phyloP scores from a whole-genome alignment of 1,140 invertebrate genomes.

The Brachionus sp. region DNA sequence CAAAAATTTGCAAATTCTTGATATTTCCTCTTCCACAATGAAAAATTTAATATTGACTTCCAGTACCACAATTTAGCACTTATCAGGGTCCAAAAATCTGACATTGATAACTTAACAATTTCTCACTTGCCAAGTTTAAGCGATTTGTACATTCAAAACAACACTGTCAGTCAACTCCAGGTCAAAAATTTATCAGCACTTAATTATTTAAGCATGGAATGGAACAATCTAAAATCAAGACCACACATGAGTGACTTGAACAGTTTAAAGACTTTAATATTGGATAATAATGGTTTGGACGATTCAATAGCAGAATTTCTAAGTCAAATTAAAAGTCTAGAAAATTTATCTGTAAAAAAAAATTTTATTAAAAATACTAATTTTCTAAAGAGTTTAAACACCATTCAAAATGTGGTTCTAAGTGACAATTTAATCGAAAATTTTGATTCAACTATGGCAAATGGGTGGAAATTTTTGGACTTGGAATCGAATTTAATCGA shows the following conservation, averaged over 20 bases:
- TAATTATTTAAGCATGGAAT: background rate
- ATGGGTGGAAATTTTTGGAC: background rate
- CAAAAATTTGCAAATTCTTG: background rate
- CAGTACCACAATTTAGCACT: background rate
- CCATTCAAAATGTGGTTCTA: background rate
- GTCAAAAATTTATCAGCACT: background rate
- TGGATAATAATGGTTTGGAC: background rate
- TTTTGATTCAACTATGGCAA: background rate
- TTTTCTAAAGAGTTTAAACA: background rate
- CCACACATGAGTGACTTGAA: background rate
- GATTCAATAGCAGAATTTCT: background rate
- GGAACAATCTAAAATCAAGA: background rate
- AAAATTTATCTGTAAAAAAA: background rate
- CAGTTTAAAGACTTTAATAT: background rate
- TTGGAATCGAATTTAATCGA: conserved; percentile 9
- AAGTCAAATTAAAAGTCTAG: background rate
- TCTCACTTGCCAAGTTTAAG: background rate
- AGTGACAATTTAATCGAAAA: background rate
- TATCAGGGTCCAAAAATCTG: background rate
- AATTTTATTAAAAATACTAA: background rate
- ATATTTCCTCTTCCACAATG: background rate
- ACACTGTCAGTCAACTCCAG: background rate
- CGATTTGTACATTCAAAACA: background rate
- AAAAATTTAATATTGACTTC: background rate
- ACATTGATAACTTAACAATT: background rate